Conservation (phyloP, 2,888 invertebrate genomes). For the Ecdyonurus torrentis region DNA sequence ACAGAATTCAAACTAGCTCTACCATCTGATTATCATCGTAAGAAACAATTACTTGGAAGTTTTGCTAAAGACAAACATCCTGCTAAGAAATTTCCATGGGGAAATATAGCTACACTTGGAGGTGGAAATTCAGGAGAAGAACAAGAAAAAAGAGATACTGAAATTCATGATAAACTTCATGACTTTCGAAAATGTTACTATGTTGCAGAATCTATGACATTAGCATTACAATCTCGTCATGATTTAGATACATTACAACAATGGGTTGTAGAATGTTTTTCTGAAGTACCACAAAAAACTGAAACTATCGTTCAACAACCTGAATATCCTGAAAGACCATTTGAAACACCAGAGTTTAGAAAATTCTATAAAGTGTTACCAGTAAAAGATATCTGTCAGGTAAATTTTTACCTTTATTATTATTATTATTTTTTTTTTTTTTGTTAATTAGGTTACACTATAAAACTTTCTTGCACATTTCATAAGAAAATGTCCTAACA, state of each 20-base stretch:
- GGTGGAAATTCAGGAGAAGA: conserved; percentile 25
- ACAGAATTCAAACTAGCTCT: conserved; percentile 67
- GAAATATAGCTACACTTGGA: conserved; percentile 51
- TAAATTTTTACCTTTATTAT: too few species aligned
- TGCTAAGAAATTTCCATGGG: conserved; percentile 65
- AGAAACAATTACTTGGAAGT: conserved; percentile 55
- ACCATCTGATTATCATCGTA: conserved; percentile 54
- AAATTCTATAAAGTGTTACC: conserved; percentile 60
- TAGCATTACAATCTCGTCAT: conserved; percentile 46
- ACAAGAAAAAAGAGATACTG: conserved; percentile 18
- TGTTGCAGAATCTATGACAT: conserved; percentile 73
- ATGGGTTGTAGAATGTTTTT: conserved; percentile 46
- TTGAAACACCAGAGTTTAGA: conserved; percentile 41
- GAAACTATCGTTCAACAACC: conserved; percentile 27
- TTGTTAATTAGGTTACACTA: too few species aligned
- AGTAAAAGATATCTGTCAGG: conserved; percentile 50
- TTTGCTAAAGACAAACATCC: conserved; percentile 54
- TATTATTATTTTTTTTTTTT: too few species aligned
- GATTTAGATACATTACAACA: conserved; percentile 41
- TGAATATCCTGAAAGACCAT: conserved; percentile 25
- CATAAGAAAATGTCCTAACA: too few species aligned
- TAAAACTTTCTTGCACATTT: too few species aligned
- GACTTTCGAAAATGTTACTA: conserved; percentile 63
- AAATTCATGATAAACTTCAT: conserved; percentile 30
- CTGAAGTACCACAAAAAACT: conserved; percentile 34